Percentiles rank a stretch among this genome's conserved stretches.
Evolutionary conservation across 2,113 vertebrate species (phyloP).

Genomic region (Loxodonta africana): DNA sequence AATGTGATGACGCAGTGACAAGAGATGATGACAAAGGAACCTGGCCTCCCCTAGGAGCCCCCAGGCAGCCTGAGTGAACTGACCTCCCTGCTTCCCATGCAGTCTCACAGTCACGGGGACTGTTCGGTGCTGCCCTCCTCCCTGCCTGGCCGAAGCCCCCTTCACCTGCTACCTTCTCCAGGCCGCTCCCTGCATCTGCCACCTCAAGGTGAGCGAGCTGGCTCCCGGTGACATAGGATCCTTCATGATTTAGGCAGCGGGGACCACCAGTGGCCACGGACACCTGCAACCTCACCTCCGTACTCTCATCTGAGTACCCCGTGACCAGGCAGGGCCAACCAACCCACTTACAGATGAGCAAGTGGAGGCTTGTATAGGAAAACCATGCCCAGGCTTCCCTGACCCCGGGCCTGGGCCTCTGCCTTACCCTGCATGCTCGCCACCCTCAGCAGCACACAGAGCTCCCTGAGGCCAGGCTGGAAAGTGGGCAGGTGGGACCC

Average conservation of each 20-base stretch:
- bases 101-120: too few species aligned
- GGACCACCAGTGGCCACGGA: background rate
- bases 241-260: background rate
- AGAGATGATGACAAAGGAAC: background rate
- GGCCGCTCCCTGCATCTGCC: background rate
- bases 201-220: background rate
- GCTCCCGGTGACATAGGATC: background rate
- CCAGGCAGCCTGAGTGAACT: background rate
- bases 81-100: too few species aligned
- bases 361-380: background rate
- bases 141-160: background rate
- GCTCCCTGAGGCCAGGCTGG: background rate
- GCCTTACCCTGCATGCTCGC: background rate
- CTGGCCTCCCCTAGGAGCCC: background rate
- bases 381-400: background rate
- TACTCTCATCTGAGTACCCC: background rate
- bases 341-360: background rate
- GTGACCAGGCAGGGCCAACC: background rate
- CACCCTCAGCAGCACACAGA: background rate
- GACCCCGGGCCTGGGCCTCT: background rate
- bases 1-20: background rate
- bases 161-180: background rate
- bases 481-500: background rate
- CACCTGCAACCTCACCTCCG: background rate
- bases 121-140: too few species aligned